A percentile compares a stretch with the other conserved stretches of the same genome.
These are phyloP conservation scores for Oreocharis arfaki DNA, from an alignment of 2,113 vertebrate species.

Conservation along the genomic window DNA sequence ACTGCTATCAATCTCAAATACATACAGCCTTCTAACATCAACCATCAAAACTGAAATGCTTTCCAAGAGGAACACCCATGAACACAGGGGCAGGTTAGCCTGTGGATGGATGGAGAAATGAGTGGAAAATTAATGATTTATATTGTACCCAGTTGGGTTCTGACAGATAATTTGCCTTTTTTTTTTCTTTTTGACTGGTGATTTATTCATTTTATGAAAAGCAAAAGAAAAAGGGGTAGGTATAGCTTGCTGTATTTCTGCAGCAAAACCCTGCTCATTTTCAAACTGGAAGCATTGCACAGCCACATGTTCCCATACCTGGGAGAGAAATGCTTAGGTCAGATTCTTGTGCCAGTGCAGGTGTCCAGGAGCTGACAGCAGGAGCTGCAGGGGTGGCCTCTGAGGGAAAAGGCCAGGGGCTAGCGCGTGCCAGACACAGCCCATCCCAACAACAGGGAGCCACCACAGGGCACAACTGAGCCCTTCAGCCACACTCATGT, in stretches of 20 bases:
- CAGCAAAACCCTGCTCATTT: background rate
- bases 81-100: background rate
- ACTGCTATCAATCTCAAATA: background rate
- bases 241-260: background rate
- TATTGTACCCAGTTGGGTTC: background rate
- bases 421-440: fast-evolving
- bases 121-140: background rate
- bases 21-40: background rate
- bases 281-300: background rate
- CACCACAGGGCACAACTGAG: background rate
- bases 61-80: background rate
- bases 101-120: background rate
- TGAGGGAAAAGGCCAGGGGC: background rate
- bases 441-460: fast-evolving
- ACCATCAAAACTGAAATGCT: background rate
- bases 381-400: background rate
- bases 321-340: background rate
- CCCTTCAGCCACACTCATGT: background rate
- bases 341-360: background rate
- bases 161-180: background rate
- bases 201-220: background rate
- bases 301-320: background rate
- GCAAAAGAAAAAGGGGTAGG: fast-evolving
- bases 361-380: background rate
- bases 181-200: background rate